phyloP scores from a whole-genome alignment of 2,888 invertebrate species.

The Balanococcus diminutus region DNA sequence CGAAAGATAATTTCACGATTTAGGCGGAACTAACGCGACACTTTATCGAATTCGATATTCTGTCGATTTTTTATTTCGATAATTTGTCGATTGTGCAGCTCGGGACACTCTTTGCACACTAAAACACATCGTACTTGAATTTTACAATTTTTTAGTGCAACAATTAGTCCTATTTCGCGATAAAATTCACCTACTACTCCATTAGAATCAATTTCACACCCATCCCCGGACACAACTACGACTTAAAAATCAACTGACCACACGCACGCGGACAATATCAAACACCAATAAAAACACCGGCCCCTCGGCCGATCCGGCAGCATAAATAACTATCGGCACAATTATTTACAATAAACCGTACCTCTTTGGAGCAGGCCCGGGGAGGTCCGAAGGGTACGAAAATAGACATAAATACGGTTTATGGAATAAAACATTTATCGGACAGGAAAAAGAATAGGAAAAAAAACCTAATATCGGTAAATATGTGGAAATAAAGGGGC shows the following conservation, averaged over 20 bases:
- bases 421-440: conserved; percentile 36
- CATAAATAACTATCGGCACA: neutral
- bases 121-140: no score
- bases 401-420: conserved; percentile 34
- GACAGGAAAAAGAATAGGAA: neutral
- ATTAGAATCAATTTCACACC: neutral
- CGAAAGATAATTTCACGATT: no score
- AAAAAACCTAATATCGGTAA: conserved; percentile 51
- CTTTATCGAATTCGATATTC: no score
- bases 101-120: no score
- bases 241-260: conserved; percentile 5
- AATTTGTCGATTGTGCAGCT: no score
- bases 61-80: no score
- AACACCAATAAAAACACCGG: neutral
- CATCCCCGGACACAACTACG: neutral
- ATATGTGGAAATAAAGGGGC: conserved; percentile 54
- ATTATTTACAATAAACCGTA: neutral
- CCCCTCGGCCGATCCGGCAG: neutral
- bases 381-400: neutral
- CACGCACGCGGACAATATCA: neutral
- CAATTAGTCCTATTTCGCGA: no score
- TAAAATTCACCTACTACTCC: no score
- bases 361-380: neutral
- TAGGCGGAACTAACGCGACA: no score
- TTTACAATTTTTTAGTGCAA: no score